phyloP scores from a whole-genome alignment of 2,113 vertebrate species.

The Aegithalos caudatus region DNA sequence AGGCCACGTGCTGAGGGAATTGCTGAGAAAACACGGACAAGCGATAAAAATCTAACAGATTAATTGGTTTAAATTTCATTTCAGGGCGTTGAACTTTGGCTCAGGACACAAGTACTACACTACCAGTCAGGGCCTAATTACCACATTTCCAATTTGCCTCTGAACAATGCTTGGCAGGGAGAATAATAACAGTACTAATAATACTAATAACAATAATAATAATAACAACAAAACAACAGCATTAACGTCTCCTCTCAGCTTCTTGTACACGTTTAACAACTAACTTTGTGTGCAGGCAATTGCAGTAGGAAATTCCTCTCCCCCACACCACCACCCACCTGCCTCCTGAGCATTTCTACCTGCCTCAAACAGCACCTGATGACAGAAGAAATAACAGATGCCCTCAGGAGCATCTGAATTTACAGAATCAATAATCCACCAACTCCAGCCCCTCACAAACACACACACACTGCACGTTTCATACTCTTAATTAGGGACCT shows the following conservation, averaged over 20 bases:
- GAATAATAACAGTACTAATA: slow-evolving; percentile 40
- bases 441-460: neutral
- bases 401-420: slow-evolving; percentile 22
- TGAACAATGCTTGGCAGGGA: slow-evolving; percentile 69
- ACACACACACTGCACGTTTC: neutral
- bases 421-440: neutral
- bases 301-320: slow-evolving; percentile 1
- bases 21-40: slow-evolving; percentile 93
- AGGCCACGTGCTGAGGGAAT: slow-evolving; percentile 95
- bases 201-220: neutral
- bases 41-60: slow-evolving; percentile 93
- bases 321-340: neutral
- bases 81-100: slow-evolving; percentile 85
- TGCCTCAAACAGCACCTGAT: slow-evolving; percentile 10
- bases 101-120: slow-evolving; percentile 76
- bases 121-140: slow-evolving; percentile 81
- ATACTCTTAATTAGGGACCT: slow-evolving; percentile 53
- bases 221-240: neutral
- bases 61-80: slow-evolving; percentile 96
- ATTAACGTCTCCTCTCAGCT: neutral
- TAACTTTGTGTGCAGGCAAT: slow-evolving; percentile 21
- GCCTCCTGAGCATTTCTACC: neutral
- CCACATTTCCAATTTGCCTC: slow-evolving; percentile 80
- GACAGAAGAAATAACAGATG: slow-evolving; percentile 12
- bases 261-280: slow-evolving; percentile 51